These are phyloP conservation scores for Heliornis fulica DNA, from an alignment of 2,113 vertebrate species.

Conservation along the genomic window DNA sequence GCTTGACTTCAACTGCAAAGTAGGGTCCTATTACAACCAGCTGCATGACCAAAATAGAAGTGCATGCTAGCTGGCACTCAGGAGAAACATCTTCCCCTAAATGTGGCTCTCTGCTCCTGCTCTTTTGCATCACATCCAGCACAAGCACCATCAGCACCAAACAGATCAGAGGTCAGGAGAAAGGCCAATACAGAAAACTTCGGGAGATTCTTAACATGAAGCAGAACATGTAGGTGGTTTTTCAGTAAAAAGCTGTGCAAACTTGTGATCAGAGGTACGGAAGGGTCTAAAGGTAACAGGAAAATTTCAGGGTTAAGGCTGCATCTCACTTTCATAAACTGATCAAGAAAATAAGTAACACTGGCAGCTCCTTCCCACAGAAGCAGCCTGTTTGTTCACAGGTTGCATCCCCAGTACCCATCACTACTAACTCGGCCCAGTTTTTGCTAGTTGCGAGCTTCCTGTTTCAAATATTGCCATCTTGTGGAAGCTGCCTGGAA, in stretches of 20 bases:
- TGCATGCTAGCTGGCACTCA: rapidly evolving
- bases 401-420: background rate
- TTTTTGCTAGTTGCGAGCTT: background rate
- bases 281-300: background rate
- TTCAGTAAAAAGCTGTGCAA: background rate
- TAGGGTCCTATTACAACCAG: background rate
- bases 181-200: background rate
- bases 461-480: conserved; percentile 19
- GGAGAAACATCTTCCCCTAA: background rate
- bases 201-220: background rate
- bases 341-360: background rate
- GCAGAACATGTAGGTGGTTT: background rate
- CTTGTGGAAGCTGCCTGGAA: conserved; percentile 15
- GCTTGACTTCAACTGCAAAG: background rate
- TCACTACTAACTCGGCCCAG: background rate
- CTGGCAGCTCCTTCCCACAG: background rate
- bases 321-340: background rate
- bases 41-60: background rate
- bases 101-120: background rate
- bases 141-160: background rate
- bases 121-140: background rate
- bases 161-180: background rate
- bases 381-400: background rate
- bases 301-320: background rate
- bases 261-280: rapidly evolving